Evolutionary conservation across 2,113 vertebrate genomes (phyloP), one percentile per base, ranked within the genome.

Genomic region (Oophaga pumilio): DNA sequence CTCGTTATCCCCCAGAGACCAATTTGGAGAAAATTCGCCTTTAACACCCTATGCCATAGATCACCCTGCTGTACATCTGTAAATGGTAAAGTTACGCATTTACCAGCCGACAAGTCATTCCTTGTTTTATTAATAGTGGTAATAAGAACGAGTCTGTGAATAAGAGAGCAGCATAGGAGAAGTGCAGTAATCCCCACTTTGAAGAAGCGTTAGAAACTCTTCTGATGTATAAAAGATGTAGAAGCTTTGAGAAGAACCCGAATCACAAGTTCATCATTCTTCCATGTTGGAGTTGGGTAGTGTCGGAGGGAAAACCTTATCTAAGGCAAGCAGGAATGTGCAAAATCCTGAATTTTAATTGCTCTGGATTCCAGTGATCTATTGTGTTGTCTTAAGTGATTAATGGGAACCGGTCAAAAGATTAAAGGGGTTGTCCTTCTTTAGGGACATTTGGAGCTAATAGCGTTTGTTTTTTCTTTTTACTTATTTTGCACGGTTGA

Each of bases 81-180:
- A 33, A 60, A 22, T 66, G 33, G 50, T 22, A 66, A 24, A 66
- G 49, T 26, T 66, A 73, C 56, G 11, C 6, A 57, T 18, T 24
- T 71, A 52, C 71, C 18, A 22, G 64, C 49, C 69, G 57, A 71
- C 15, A 84, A 73, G 82, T 17, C 9, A 22, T 64, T 17, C 68
- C 66, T 57, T 76, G n/a, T 82, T 62, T n/a, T 52, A 68, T n/a
- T 82, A 84, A 84, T n/a, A 84, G 22, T 13, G 57, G 26, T 73
- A 82, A 82, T 82, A 82, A 64, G 28, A 14, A 11, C 15, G 62
- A 24, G 59, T 2, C 14, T 1, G 52, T 57, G n/a, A 17, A 52
- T 8, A 84, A 4, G 12, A 26, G 49, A 84, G 50, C 64, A 18
- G 33, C 49, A 66, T 26, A 0, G 26, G 8, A 28, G 15, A 14